Base-by-base conservation (phyloP, 37 sponge, comb jelly and placozoan genomes). In the Amphimedon queenslandica region DNA sequence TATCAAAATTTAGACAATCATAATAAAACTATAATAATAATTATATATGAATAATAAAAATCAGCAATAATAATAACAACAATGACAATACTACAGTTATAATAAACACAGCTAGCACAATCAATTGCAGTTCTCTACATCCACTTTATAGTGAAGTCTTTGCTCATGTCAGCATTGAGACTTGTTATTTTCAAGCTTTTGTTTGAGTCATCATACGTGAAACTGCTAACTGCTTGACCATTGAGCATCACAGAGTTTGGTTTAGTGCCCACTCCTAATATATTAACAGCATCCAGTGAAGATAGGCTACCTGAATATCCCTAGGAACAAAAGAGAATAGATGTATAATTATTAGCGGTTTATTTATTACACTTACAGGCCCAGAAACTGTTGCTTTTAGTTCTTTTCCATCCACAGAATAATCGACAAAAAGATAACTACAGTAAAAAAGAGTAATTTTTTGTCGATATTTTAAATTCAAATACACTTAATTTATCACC, bases 231-330 rank as follows among this genome's bases (percentile, higher is more conserved):
- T 23, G 74, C 40, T 27, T 28, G 18, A 18, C 88, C 82, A 66
- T 88, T 77, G 16, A 82, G 33, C 18, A 55, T 40, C 20, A 73
- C 78, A 55, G 76, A 58, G 0, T 43, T 73, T 3, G 78, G 82
- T 10, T 32, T 24, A 18, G 40, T 70, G 24, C 11, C 4, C 63
- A 90, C 65, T 0, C 82, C 91, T 23, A 72, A 18, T 16, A 90
- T 63, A 53, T 38, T 76, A 33, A 90, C 74, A 39, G 57, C 55
- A 55, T 2, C 33, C 23, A 90, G 82, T 2, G 77, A 73, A 63
- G 91, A 86, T 10, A 58, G 30, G 8, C 6, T n/a, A n/a, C n/a
- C 24, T 27, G 69, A 66, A 70, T 64, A 78, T 6, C 77, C 78
- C 79, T 82, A 63, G 0, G 55, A 37, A 30, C 1, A 24, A 36